phyloP scores from a whole-genome alignment of 2,888 invertebrate genomes.

The Mylabris sibirica region DNA sequence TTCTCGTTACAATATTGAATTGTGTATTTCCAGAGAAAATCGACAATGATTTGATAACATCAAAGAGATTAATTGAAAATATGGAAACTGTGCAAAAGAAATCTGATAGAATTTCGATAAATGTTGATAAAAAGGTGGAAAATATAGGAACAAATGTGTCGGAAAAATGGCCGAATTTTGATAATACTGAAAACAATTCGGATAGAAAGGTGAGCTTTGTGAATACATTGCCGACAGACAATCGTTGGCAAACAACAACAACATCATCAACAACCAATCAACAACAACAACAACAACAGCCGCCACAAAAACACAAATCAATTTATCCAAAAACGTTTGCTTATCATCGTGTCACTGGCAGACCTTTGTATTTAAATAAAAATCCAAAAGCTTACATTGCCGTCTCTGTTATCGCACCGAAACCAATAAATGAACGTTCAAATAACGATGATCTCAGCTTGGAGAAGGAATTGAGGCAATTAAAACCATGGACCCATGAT shows the following conservation, averaged over 20 bases:
- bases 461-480: conserved; percentile 57
- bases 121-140: conserved; percentile 24
- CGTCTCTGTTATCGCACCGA: conserved; percentile 59
- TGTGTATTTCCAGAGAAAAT: conserved; percentile 50
- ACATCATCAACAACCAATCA: conserved; percentile 17
- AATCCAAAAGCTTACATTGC: conserved; percentile 60
- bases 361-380: conserved; percentile 54
- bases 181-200: conserved; percentile 30
- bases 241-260: conserved; percentile 36
- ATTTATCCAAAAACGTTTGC: conserved; percentile 58
- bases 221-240: conserved; percentile 36
- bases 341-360: conserved; percentile 60
- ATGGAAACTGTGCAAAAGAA: conserved; percentile 29
- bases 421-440: conserved; percentile 43
- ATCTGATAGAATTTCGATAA: conserved; percentile 8
- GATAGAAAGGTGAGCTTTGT: conserved; percentile 32
- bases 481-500: conserved; percentile 59
- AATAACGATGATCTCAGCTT: conserved; percentile 47
- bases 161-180: conserved; percentile 35
- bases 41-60: conserved; percentile 52
- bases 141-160: conserved; percentile 17
- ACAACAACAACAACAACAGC: conserved; percentile 17
- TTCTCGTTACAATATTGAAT: too few species aligned
- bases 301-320: conserved; percentile 39
- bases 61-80: conserved; percentile 51